A percentile compares a stretch with the other conserved stretches of the same genome.
These are phyloP conservation scores for Stegana nigrithorax DNA, from an alignment of 2,888 invertebrate genomes.

Conservation along the genomic window DNA sequence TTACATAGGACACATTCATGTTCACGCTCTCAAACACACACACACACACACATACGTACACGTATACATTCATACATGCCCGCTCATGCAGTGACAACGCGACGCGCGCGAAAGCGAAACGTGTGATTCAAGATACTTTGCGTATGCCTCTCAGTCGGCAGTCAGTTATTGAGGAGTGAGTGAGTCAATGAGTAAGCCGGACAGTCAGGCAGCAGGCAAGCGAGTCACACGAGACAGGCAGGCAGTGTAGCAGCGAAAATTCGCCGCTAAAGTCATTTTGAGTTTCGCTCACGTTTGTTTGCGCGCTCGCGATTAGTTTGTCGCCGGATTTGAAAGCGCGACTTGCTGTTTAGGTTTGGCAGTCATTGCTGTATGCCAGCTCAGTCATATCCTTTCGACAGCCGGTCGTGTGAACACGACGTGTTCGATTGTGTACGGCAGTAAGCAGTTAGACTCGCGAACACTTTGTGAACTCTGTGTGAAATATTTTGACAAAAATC, in stretches of 20 bases:
- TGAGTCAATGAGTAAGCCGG: no score
- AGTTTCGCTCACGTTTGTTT: constrained; percentile 57
- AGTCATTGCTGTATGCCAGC: constrained; percentile 50
- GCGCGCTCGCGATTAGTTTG: constrained; percentile 43
- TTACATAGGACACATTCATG: neutral
- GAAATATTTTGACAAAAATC: constrained; percentile 18
- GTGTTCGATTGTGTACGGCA: constrained; percentile 18
- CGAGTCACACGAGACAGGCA: no score
- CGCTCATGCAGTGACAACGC: neutral
- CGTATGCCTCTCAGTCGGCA: constrained; percentile 13
- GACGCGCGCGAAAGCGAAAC: neutral
- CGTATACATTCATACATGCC: neutral
- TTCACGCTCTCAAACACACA: constrained; percentile 5
- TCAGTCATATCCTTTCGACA: constrained; percentile 62
- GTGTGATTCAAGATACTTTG: constrained; percentile 22
- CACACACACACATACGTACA: constrained; percentile 19
- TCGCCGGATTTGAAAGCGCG: neutral
- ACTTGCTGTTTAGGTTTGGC: constrained; percentile 62
- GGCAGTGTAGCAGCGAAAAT: constrained; percentile 50
- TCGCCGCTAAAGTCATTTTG: constrained; percentile 64
- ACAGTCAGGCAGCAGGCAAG: no score
- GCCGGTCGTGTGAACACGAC: constrained; percentile 41
- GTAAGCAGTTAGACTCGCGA: neutral
- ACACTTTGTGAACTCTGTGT: constrained; percentile 18
- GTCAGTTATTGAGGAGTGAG: no score